Conservation (phyloP, 2,113 vertebrate genomes). For the Glaucidium brasilianum region DNA sequence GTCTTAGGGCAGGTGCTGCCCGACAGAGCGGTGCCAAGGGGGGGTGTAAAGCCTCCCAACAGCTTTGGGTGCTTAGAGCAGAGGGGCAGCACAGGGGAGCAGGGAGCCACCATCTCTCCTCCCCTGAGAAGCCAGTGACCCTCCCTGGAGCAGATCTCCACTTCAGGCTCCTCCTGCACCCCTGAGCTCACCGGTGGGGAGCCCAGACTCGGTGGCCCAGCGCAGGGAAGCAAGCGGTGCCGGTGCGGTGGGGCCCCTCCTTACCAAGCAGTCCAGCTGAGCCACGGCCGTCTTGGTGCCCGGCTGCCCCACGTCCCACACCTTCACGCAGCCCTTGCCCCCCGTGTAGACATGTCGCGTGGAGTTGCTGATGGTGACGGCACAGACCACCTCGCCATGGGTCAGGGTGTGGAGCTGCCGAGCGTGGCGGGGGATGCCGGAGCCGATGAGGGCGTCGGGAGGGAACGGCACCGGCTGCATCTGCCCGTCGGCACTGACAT, state of each 20-base stretch:
- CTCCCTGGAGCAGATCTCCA: rapidly evolving
- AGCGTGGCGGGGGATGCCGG: constrained; percentile 83
- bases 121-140: background rate
- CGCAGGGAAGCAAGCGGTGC: background rate
- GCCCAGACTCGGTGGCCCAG: background rate
- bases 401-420: constrained; percentile 86
- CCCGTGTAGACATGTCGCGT: constrained; percentile 89
- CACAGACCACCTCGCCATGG: constrained; percentile 90
- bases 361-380: constrained; percentile 90
- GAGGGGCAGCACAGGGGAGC: rapidly evolving
- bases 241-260: no score
- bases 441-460: constrained; percentile 80
- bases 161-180: background rate
- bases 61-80: background rate
- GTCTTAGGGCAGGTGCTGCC: background rate
- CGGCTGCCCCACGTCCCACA: background rate
- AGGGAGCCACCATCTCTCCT: background rate
- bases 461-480: constrained; percentile 92
- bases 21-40: background rate
- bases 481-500: constrained; percentile 88
- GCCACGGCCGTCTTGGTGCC: background rate
- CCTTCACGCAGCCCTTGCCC: constrained; percentile 88
- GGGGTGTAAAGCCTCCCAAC: background rate
- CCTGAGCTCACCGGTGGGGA: rapidly evolving
- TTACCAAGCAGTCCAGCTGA: background rate